Evolutionary conservation across 2,888 invertebrate genomes (phyloP).

Genomic region (Lithodes maja): DNA sequence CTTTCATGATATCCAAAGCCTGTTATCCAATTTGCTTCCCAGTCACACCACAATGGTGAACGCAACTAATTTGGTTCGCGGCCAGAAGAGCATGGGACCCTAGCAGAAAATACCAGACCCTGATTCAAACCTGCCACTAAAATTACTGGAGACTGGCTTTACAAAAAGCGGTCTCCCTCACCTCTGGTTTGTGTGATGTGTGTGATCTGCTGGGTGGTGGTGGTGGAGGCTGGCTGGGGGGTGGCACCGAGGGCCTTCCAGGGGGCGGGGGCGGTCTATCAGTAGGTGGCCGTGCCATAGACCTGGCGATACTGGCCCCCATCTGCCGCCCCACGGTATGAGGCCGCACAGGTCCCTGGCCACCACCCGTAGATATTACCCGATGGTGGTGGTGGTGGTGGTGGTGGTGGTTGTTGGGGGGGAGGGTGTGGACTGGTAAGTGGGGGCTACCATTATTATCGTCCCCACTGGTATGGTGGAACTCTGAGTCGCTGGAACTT

Average conservation of each 20-base stretch:
- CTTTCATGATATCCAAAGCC: too few relatives aligned
- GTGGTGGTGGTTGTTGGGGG: constrained; percentile 16
- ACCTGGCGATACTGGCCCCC: constrained; percentile 33
- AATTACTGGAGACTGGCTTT: too few relatives aligned
- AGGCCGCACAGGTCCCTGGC: constrained; percentile 10
- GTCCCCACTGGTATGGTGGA: constrained; percentile 8
- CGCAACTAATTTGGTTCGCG: too few relatives aligned
- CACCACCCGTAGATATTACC: not conserved
- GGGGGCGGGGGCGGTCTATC: constrained; percentile 59
- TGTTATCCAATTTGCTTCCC: too few relatives aligned
- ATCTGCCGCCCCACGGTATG: constrained; percentile 39
- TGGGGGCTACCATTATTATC: constrained; percentile 18
- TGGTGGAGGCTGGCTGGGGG: constrained; percentile 60
- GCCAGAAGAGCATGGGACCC: too few relatives aligned
- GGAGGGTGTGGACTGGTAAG: constrained; percentile 38
- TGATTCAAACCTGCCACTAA: too few relatives aligned
- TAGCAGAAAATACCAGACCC: too few relatives aligned
- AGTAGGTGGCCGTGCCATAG: constrained; percentile 42
- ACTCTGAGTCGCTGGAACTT: constrained; percentile 41
- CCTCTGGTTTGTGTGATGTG: constrained; percentile 52
- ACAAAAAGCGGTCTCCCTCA: not conserved
- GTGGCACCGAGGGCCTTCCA: constrained; percentile 44
- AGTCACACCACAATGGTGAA: too few relatives aligned
- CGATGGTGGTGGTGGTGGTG: not conserved
- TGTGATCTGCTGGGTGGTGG: constrained; percentile 46